Conservation (phyloP, 1,140 invertebrate species). For the Cyphomyrmex costatus region DNA sequence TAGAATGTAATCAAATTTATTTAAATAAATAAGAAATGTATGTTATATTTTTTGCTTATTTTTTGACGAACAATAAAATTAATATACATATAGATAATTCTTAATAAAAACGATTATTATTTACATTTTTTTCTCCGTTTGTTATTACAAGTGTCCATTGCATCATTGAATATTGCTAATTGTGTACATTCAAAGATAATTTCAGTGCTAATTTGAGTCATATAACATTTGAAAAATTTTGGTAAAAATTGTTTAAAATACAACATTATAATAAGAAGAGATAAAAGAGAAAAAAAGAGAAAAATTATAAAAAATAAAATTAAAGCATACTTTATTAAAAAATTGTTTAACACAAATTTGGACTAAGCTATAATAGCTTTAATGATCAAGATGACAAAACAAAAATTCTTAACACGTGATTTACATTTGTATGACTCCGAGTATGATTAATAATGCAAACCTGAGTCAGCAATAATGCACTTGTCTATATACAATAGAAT, state of each 20-base stretch:
- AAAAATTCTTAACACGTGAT: slow-evolving; percentile 29
- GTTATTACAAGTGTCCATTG: neutral
- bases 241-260: neutral
- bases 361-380: neutral
- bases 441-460: slow-evolving; percentile 20
- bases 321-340: neutral
- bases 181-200: neutral
- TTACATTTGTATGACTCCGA: slow-evolving; percentile 44
- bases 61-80: slow-evolving; percentile 10
- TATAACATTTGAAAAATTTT: neutral
- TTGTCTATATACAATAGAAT: neutral
- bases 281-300: neutral
- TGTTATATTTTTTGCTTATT: neutral
- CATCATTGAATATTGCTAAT: neutral
- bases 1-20: slow-evolving; percentile 41
- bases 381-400: slow-evolving; percentile 15
- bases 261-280: neutral
- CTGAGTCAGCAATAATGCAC: slow-evolving; percentile 5
- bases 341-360: slow-evolving; percentile 24
- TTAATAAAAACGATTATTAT: neutral
- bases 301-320: neutral
- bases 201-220: neutral
- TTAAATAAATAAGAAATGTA: neutral
- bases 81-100: neutral
- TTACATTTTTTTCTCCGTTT: neutral